phyloP scores from a whole-genome alignment of 2,113 vertebrate species.

The Manacus vitellinus region DNA sequence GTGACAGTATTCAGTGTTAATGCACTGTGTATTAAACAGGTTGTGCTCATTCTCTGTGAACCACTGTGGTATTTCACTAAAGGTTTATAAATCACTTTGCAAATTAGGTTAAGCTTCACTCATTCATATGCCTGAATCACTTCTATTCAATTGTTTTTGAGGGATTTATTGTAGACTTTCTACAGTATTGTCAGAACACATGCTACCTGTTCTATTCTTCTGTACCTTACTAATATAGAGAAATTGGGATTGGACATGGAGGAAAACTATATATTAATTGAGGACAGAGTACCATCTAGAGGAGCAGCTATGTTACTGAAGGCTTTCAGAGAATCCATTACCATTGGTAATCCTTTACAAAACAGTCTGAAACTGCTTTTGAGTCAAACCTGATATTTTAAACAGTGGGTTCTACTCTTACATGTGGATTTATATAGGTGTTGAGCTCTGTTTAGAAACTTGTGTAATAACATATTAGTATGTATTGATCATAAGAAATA shows the following conservation, averaged over 20 bases:
- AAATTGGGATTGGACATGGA: neutral
- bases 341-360: neutral
- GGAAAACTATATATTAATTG: neutral
- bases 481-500: neutral
- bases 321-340: neutral
- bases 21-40: neutral
- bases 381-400: neutral
- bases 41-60: neutral
- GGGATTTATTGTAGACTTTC: neutral
- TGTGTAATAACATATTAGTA: neutral
- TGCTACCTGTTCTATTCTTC: neutral
- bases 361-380: neutral
- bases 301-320: constrained; percentile 17
- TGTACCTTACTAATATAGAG: neutral
- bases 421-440: neutral
- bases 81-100: neutral
- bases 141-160: neutral
- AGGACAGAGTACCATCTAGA: constrained; percentile 45
- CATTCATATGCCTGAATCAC: neutral
- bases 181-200: neutral
- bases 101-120: neutral
- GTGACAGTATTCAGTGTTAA: neutral
- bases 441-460: neutral
- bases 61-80: neutral
- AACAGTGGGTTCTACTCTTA: neutral